phyloP scores from a whole-genome alignment of 2,797 vertebrate species.

The Malacoraja senta region DNA sequence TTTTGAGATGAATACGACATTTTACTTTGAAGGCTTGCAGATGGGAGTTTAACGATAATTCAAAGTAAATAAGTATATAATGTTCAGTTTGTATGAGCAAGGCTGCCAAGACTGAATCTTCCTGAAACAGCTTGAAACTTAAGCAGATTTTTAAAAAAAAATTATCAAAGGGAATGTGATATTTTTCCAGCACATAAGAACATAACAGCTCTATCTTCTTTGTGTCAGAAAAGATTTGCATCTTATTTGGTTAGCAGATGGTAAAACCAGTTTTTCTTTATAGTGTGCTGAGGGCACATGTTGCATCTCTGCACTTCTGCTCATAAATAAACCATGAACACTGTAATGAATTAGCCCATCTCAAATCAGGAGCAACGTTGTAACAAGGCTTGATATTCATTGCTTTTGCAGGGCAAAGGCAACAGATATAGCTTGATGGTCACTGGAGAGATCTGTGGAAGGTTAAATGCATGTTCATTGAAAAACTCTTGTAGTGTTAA shows the following conservation, averaged over 20 bases:
- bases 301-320: neutral
- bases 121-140: neutral
- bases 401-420: neutral
- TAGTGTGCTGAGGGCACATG: neutral
- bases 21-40: neutral
- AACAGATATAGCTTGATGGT: neutral
- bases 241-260: neutral
- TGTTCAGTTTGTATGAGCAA: neutral
- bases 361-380: neutral
- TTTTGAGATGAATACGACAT: neutral
- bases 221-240: slow-evolving; percentile 9
- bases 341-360: neutral
- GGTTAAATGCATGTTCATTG: neutral
- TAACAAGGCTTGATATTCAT: neutral
- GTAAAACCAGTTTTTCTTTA: neutral
- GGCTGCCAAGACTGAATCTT: neutral
- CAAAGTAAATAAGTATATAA: neutral
- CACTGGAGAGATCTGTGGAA: neutral
- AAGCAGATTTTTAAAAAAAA: neutral
- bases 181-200: neutral
- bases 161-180: neutral
- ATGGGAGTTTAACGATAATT: neutral
- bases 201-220: neutral
- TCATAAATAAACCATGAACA: neutral
- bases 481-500: no score